Conservation (phyloP, 2,888 invertebrate genomes). For the Yponomeuta malinellus region DNA sequence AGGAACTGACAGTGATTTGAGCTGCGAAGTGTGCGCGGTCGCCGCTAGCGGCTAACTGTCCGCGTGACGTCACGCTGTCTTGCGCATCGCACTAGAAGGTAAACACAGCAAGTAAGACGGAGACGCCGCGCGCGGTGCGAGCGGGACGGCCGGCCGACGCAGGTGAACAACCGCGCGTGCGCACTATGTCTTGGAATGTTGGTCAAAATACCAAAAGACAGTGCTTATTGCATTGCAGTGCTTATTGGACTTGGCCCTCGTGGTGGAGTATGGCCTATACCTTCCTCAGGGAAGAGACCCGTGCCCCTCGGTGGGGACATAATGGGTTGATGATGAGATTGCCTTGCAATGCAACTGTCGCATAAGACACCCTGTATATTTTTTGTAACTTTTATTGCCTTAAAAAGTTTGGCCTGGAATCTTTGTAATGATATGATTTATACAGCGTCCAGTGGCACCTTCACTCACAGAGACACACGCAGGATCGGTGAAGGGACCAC, state of each 20-base stretch:
- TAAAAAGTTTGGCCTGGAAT: no score
- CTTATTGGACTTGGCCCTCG: no score
- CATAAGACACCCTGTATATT: no score
- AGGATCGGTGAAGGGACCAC: no score
- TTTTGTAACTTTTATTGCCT: no score
- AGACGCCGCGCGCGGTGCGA: slow-evolving; percentile 10
- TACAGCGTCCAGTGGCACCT: no score
- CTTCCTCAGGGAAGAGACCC: no score
- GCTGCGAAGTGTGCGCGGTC: not conserved
- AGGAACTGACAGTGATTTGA: not conserved
- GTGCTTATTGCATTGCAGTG: not conserved
- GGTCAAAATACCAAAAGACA: not conserved
- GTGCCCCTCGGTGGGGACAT: no score
- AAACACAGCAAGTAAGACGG: not conserved
- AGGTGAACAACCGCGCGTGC: slow-evolving; percentile 16
- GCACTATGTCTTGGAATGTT: not conserved
- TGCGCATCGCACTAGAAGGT: not conserved
- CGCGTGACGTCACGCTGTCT: slow-evolving; percentile 1
- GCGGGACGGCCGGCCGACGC: slow-evolving; percentile 16
- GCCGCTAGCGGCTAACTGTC: not conserved
- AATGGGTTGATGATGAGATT: not conserved
- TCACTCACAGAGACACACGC: no score
- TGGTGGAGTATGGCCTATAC: no score
- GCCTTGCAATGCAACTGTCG: not conserved
- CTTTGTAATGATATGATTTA: no score